Evolutionary conservation across 35 echinoderm and acorn worm genomes (phyloP), one percentile per base, ranked within the genome.

Genomic region (Strongylocentrotus purpuratus): DNA sequence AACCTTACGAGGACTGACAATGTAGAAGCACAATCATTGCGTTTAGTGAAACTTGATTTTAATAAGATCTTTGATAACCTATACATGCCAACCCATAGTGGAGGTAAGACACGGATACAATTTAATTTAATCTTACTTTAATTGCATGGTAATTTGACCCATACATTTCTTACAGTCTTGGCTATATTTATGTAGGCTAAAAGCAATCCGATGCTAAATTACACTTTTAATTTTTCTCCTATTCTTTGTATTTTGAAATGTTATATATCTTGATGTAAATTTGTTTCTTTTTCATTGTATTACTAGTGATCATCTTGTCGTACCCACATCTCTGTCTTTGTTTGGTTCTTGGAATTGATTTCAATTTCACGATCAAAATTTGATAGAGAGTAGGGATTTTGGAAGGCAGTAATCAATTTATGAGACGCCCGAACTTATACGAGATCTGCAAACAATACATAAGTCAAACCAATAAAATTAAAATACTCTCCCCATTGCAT

Each of bases 361-460:
- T 89, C 87, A 89, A 89, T 89, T 89, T 89, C 32, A 28, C 65
- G 87, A 89, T 89, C 33, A 12, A 41, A 89, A 45, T 89, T 89
- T 89, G 87, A 89, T 89, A 46, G 11, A 41, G 45, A 31, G 33
- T 46, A 45, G 32, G 31, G 87, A 46, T 89, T n/a, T 89, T 20
- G 33, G 32, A 33, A n/a, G 12, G 15, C 2, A 41, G 45, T 89
- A 89, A 89, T 46, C 87, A 89, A 89, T 89, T 89, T 78, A 78
- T 78, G 65, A 89, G 32, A 14, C 20, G 13, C 33, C 33, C 32
- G 32, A 89, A n/a, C 33, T 89, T 46, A 46, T 45, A 89, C 33
- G 32, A 25, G 31, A 33, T 89, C 87, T 35, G 12, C 87, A 45
- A 46, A 89, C 33, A 89, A 89, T 46, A 46, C 87, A 89, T 46